Base-by-base conservation (phyloP, 2,797 vertebrate species). In the Melanotaenia parkinsoni region DNA sequence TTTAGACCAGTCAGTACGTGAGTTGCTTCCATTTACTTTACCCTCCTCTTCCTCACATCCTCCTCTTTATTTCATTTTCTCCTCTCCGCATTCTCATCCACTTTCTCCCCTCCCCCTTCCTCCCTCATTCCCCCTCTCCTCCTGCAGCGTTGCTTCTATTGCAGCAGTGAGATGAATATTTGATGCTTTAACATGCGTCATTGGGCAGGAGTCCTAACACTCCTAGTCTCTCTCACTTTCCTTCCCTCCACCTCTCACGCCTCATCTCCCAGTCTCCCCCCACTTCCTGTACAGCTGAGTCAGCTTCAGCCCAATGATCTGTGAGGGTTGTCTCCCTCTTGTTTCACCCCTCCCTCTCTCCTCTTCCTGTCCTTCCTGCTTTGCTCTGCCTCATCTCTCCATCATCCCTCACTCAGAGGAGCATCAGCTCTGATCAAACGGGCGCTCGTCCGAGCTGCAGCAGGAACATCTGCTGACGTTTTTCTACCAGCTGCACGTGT, bases 141-240 rank as follows among this genome's bases (percentile, higher is more conserved):
- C 51, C 80, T 82, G 74, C 76, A 68, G 77, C 72, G n/a, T 67
- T 81, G 35, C 63, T 56, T 62, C 51, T 65, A 60, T 64, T 83
- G 85, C 84, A 86, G 86, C 73, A 85, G 70, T 84, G 59, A 74
- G 62, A 85, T 91, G 85, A 90, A 93, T 92, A 89, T 91, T 92
- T 92, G 77, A 91, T 90, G 83, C 78, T 81, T 56, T 68, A 74
- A 51, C 33, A 67, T 90, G 89, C 82, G 71, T 90, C 86, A 92
- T 76, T 84, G 74, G 67, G 72, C 67, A 62, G 72, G 83, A 80
- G 67, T 76, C 79, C 38, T 26, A 72, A 60, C 58, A 3, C 68
- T 66, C 43, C 14, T n/a, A 35, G 5, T 18, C 70, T 38, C 43
- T 72, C 58, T 64, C 69, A 43, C n/a, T 35, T 18, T 35, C 35